These are phyloP conservation scores for Pterocles gutturalis DNA, from an alignment of 2,113 vertebrate species.

Conservation along the genomic window DNA sequence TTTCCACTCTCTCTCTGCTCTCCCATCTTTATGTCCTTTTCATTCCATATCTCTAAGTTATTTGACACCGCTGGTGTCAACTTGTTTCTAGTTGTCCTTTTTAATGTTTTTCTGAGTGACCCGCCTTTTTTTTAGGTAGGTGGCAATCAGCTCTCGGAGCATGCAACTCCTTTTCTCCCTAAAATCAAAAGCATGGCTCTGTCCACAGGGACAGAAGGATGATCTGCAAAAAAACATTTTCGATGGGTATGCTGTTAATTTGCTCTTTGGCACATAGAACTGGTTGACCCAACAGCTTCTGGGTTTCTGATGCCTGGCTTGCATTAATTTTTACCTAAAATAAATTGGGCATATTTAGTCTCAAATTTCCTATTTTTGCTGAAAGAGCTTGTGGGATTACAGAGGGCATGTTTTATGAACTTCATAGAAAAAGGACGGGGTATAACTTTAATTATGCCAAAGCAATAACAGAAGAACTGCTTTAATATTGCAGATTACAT, in stretches of 20 bases:
- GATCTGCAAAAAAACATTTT: not conserved
- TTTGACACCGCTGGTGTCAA: not conserved
- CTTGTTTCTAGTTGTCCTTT: not conserved
- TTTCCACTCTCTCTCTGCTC: not conserved
- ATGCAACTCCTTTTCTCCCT: not conserved
- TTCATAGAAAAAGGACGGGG: constrained; percentile 16
- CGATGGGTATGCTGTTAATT: not conserved
- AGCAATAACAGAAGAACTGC: not conserved
- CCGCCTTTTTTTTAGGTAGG: not conserved
- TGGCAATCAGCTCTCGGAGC: not conserved
- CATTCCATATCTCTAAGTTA: not conserved
- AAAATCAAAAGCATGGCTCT: not conserved
- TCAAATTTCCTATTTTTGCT: not conserved
- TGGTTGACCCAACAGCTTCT: not conserved
- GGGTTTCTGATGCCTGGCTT: not conserved
- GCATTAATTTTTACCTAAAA: not conserved
- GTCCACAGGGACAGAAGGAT: not conserved
- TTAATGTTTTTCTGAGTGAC: not conserved
- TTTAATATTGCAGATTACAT: not conserved
- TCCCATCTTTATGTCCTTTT: too few relatives aligned
- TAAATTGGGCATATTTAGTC: not conserved
- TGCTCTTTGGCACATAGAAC: not conserved
- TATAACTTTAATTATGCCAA: not conserved
- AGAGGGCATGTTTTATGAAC: not conserved
- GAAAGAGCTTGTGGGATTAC: not conserved